phyloP scores from a whole-genome alignment of 2,113 vertebrate genomes.

The Rhinolophus ferrumequinum region DNA sequence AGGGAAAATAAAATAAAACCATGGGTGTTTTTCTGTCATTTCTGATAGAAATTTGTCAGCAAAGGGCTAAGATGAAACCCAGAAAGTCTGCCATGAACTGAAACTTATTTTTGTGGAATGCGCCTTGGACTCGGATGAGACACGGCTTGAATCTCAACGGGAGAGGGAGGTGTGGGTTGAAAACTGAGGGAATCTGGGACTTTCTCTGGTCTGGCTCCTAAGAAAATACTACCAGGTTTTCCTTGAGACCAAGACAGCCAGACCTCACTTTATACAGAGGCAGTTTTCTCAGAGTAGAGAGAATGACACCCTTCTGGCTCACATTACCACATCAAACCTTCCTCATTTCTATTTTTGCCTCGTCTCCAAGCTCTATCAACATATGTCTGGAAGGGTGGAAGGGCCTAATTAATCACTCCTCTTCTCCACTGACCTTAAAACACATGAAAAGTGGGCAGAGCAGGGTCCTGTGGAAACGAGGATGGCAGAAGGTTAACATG shows the following conservation, averaged over 20 bases:
- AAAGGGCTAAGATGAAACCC: background rate
- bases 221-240: background rate
- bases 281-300: background rate
- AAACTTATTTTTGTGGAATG: background rate
- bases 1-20: slow-evolving; percentile 11
- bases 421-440: background rate
- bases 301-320: background rate
- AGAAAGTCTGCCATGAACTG: background rate
- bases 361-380: background rate
- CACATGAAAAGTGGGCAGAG: background rate
- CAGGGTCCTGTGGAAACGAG: background rate
- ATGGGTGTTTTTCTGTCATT: background rate
- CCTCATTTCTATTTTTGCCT: background rate
- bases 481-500: background rate
- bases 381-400: background rate
- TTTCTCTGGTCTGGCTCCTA: background rate
- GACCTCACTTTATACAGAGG: background rate
- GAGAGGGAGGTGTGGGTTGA: background rate
- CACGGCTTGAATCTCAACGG: background rate
- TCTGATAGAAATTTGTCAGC: slow-evolving; percentile 30
- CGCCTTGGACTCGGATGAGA: background rate
- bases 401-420: background rate
- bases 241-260: background rate
- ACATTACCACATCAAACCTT: too few species aligned
- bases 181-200: background rate